A percentile compares a stretch with the other conserved stretches of the same genome.
Evolutionary conservation across 2,113 vertebrate genomes (phyloP).

Genomic region (Todiramphus saurophagus): DNA sequence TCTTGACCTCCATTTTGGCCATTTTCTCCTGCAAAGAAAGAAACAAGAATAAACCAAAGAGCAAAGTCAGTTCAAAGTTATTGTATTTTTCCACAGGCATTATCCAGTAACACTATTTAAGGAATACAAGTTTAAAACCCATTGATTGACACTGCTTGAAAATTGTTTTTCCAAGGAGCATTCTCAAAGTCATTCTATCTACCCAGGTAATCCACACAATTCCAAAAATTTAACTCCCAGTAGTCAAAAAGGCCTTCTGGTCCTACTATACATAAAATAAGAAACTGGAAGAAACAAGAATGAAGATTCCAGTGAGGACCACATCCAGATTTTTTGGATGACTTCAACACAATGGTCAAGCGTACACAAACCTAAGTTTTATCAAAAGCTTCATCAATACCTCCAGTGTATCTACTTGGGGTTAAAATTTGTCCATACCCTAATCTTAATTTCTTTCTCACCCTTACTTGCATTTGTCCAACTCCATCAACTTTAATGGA

Average conservation of each 20-base stretch:
- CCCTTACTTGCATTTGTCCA: not conserved
- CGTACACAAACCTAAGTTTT: not conserved
- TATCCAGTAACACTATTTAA: not conserved
- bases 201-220: not conserved
- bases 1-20: conserved; percentile 97
- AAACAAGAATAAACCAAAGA: not conserved
- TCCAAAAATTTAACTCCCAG: not conserved
- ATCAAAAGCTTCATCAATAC: not conserved
- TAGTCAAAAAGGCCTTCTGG: not conserved
- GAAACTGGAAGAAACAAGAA: not conserved
- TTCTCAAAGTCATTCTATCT: not conserved
- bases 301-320: not conserved
- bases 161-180: not conserved
- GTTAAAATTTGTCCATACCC: not conserved
- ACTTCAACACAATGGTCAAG: not conserved
- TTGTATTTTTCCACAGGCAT: not conserved
- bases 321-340: not conserved
- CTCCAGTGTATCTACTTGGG: not conserved
- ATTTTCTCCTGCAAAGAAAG: conserved; percentile 72
- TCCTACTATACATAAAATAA: not conserved
- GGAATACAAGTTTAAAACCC: not conserved
- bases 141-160: not conserved
- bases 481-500: not conserved
- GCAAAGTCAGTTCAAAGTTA: not conserved
- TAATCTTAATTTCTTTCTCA: not conserved